These are phyloP conservation scores for Bombus affinis DNA, from an alignment of 1,140 invertebrate genomes.

Conservation along the genomic window DNA sequence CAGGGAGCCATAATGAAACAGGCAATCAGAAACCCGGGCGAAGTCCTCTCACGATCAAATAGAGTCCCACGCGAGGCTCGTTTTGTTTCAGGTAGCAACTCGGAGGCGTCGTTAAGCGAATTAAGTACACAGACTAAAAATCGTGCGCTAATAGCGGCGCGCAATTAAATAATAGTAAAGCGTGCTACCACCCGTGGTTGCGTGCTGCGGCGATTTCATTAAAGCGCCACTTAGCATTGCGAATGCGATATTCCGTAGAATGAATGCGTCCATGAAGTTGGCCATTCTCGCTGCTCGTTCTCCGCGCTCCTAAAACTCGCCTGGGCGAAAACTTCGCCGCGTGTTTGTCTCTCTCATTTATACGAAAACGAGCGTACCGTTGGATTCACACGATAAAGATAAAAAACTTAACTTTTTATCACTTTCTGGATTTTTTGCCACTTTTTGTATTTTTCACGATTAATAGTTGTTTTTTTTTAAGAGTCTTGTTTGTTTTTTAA, in stretches of 20 bases:
- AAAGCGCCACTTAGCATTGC: constrained; percentile 52
- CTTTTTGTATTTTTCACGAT: neutral
- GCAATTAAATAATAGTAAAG: constrained; percentile 62
- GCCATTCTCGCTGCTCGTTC: constrained; percentile 2
- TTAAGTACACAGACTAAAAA: constrained; percentile 28
- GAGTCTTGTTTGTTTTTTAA: neutral
- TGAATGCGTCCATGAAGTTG: constrained; percentile 24
- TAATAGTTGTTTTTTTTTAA: neutral
- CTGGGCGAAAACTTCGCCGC: constrained; percentile 27
- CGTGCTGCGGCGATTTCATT: constrained; percentile 55
- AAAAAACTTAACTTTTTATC: constrained; percentile 13
- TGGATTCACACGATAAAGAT: constrained; percentile 19
- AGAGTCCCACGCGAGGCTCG: neutral
- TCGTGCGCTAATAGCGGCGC: constrained; percentile 7
- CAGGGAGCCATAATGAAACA: neutral
- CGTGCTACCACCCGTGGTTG: constrained; percentile 31
- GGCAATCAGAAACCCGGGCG: neutral
- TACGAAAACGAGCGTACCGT: neutral
- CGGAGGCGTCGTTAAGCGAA: constrained; percentile 34
- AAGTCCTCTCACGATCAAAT: neutral
- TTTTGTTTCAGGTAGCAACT: constrained; percentile 8
- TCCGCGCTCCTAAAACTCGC: constrained; percentile 10
- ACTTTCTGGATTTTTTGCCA: neutral
- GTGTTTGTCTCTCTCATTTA: neutral
- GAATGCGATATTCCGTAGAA: constrained; percentile 48